phyloP scores from a whole-genome alignment of 2,113 vertebrate species.

The human region DNA sequence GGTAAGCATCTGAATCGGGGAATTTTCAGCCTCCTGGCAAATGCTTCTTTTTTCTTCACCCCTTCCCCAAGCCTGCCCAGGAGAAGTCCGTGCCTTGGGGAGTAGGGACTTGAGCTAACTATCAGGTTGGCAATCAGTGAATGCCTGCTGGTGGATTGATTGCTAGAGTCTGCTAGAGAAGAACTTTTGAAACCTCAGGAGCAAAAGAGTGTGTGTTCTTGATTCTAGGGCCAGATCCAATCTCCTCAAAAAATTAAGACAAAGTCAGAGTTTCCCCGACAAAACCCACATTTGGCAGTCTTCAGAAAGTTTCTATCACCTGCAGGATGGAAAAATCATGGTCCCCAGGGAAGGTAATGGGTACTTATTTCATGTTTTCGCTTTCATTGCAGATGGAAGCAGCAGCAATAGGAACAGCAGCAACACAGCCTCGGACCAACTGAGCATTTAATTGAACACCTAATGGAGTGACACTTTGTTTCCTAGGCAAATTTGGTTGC shows the following conservation, averaged over 20 bases:
- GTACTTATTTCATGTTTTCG: constrained; percentile 31
- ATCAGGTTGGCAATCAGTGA: background rate
- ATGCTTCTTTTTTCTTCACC: background rate
- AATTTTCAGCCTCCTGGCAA: background rate
- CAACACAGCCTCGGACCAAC: constrained; percentile 37
- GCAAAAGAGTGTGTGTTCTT: constrained; percentile 12
- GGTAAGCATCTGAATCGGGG: background rate
- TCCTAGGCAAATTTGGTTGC: constrained; percentile 64
- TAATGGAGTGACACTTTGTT: constrained; percentile 54
- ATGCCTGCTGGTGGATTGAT: background rate
- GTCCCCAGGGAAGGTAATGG: background rate
- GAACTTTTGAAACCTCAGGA: constrained; percentile 16
- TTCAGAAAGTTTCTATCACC: constrained; percentile 30
- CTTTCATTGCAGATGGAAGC: constrained; percentile 37
- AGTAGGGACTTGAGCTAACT: constrained; percentile 18
- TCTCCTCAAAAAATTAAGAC: background rate
- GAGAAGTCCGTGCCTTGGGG: background rate
- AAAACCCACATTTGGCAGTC: background rate
- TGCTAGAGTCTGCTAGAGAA: constrained; percentile 25
- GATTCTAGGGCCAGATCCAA: background rate
- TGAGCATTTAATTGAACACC: constrained; percentile 60
- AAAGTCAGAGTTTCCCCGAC: background rate
- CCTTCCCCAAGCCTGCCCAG: background rate
- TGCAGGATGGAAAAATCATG: background rate
- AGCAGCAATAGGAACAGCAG: constrained; percentile 50